A percentile compares a stretch with the other conserved stretches of the same genome.
Conservation (phyloP, 2,888 invertebrate species). For the Dasypogon diadema region DNA sequence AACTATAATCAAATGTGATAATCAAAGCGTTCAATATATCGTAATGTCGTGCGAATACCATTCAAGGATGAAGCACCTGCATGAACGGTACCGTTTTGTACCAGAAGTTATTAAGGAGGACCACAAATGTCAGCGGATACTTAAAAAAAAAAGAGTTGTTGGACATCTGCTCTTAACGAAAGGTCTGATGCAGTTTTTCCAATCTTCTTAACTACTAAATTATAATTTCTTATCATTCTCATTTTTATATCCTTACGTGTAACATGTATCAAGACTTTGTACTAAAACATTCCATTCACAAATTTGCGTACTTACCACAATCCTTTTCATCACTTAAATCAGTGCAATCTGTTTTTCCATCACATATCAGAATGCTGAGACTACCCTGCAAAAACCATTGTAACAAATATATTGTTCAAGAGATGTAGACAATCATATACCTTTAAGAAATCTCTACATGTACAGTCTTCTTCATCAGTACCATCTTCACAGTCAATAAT, state of each 20-base stretch:
- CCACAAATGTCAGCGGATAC: not conserved
- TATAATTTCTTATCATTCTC: not conserved
- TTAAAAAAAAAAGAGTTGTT: not conserved
- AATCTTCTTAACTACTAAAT: not conserved
- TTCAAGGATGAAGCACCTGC: too few species aligned
- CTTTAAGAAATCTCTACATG: slow-evolving; percentile 77
- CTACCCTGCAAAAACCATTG: slow-evolving; percentile 58
- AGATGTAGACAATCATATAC: slow-evolving; percentile 56
- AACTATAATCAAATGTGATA: too few species aligned
- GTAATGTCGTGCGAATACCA: too few species aligned
- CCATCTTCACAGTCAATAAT: slow-evolving; percentile 84
- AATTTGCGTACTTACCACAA: slow-evolving; percentile 73
- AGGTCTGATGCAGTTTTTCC: slow-evolving; percentile 4
- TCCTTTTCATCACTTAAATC: slow-evolving; percentile 81
- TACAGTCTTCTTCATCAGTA: slow-evolving; percentile 81
- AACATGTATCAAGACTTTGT: too few species aligned
- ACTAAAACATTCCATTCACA: too few species aligned
- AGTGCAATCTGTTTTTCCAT: slow-evolving; percentile 79
- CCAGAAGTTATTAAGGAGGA: too few species aligned
- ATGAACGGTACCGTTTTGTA: too few species aligned
- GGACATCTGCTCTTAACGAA: too few species aligned
- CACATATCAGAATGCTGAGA: slow-evolving; percentile 75
- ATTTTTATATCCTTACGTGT: not conserved
- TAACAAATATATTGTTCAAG: too few species aligned
- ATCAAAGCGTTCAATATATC: too few species aligned